Base-by-base conservation (phyloP, 2,113 vertebrate genomes). In the Haemorhous mexicanus region DNA sequence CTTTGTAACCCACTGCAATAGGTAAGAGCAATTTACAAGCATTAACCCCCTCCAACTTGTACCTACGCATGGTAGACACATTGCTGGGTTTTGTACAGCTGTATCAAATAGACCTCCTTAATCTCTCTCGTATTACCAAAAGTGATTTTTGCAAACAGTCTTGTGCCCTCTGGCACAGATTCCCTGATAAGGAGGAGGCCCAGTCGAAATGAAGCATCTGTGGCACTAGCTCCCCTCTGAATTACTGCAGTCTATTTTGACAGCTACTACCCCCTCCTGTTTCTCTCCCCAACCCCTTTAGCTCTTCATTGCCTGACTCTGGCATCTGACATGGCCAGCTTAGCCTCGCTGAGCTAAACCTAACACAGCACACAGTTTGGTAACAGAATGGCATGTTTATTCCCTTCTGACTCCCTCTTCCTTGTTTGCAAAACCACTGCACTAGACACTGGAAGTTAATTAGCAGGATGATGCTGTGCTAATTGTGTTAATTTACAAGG, bases 401-500 rank as follows among this genome's bases (percentile, higher is more conserved):
- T 98, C 98, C 98, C 98, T 98, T 97, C 98, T 98, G 98, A 99
- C 97, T 98, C 97, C 96, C 97, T 98, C 97, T 98, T 98, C 97
- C 98, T 98, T 98, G 98, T 98, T 98, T 98, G 98, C 98, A 98
- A 98, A 98, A 98, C 98, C 98, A 96, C 98, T 98, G 98, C 98
- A 98, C 98, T 97, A 98, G 98, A 98, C 98, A 98, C 98, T 97
- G 96, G 98, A 98, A 99, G 98, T 98, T 99, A 99, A 99, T 99
- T 99, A 99, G 98, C 98, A 97, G 98, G 98, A 99, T 98, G 99
- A 99, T 98, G 98, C 98, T 98, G 98, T 98, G 98, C 98, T 99
- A 99, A 99, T 99, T 99, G 99, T 98, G 98, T 99, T 99, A 99
- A 99, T 99, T 99, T 99, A 99, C 99, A 99, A 99, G 98, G 99